Evolutionary conservation across 2,113 vertebrate species (phyloP).

Genomic region (Sialia sialis): DNA sequence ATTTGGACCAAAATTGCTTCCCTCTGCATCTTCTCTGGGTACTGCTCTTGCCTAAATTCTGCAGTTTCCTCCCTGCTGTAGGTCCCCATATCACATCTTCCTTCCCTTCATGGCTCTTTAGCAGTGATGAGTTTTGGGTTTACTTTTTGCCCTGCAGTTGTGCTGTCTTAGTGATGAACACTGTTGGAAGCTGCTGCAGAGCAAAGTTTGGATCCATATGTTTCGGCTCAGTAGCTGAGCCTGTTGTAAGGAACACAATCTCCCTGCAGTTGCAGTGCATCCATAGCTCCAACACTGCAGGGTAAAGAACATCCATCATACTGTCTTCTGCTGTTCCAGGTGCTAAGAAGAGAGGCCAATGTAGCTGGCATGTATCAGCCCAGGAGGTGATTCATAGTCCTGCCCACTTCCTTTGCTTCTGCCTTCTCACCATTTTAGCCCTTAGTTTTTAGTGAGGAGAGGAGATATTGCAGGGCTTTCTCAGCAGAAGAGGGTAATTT

Average conservation of each 20-base stretch:
- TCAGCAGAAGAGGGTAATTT: not conserved
- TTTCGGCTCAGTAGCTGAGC: not conserved
- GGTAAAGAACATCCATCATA: constrained; percentile 18
- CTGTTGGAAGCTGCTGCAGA: not conserved
- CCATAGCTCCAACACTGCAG: not conserved
- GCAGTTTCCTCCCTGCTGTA: not conserved
- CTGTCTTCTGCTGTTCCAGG: constrained; percentile 33
- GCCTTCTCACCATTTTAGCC: not conserved
- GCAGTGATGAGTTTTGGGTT: not conserved
- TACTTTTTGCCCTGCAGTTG: not conserved
- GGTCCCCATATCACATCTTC: not conserved
- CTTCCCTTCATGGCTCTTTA: not conserved
- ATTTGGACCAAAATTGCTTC: not conserved
- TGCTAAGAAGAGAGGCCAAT: constrained; percentile 4
- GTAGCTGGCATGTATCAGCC: not conserved
- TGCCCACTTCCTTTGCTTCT: not conserved
- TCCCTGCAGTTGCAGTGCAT: not conserved
- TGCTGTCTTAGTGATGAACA: not conserved
- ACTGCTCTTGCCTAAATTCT: not conserved
- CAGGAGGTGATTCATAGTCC: not conserved
- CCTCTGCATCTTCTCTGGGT: not conserved
- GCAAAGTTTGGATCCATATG: not conserved
- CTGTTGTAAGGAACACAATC: not conserved
- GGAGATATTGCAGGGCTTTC: not conserved
- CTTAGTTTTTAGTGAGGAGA: not conserved